Percentiles rank a stretch among this genome's conserved stretches.
These are phyloP conservation scores for Sebastes matsubarae DNA, from an alignment of 2,797 vertebrate species.

Conservation along the genomic window DNA sequence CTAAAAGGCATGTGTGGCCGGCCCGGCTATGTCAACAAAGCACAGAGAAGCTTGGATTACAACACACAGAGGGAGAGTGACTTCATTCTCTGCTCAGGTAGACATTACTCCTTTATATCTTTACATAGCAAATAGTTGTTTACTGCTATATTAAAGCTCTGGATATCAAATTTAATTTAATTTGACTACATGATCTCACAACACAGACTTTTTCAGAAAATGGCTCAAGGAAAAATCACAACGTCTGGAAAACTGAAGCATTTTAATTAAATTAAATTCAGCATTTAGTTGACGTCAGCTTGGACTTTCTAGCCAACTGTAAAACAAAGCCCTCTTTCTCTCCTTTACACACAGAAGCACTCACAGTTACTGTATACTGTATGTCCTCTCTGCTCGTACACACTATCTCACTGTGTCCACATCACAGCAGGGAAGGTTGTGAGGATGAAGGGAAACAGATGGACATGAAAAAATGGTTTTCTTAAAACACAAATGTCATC, in stretches of 20 bases:
- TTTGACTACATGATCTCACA: background rate
- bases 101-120: too few species aligned
- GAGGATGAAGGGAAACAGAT: background rate
- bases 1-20: too few species aligned
- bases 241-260: background rate
- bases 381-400: background rate
- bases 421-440: background rate
- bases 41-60: too few species aligned
- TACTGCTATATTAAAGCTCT: too few species aligned
- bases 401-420: background rate
- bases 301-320: background rate
- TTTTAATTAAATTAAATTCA: background rate
- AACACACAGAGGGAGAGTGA: too few species aligned
- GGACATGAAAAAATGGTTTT: background rate
- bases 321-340: slow-evolving; percentile 12
- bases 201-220: background rate
- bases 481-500: background rate
- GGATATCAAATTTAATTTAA: background rate
- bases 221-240: background rate
- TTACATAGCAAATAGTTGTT: too few species aligned
- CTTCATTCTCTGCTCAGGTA: too few species aligned
- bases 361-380: background rate
- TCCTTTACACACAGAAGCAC: background rate
- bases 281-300: slow-evolving; percentile 5
- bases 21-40: too few species aligned